Evolutionary conservation across 1,140 invertebrate species (phyloP).

Genomic region (Drosophila truncata): DNA sequence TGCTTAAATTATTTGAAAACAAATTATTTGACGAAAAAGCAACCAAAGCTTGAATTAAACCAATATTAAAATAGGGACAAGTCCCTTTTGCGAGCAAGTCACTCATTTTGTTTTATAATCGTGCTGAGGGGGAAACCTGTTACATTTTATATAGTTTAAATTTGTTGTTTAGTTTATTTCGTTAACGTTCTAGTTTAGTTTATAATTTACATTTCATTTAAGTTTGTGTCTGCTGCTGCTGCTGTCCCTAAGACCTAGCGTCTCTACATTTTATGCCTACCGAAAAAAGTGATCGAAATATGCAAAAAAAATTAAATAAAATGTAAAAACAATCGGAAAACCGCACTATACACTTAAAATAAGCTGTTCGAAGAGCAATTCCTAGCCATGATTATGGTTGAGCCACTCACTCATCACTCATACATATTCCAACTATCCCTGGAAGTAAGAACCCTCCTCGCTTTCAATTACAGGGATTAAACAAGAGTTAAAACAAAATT

Average conservation of each 20-base stretch:
- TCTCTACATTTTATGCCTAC: constrained; percentile 34
- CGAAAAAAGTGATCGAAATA: constrained; percentile 24
- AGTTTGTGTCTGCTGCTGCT: constrained; percentile 37
- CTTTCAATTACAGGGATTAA: constrained; percentile 16
- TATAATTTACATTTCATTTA: constrained; percentile 59
- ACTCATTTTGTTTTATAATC: constrained; percentile 20
- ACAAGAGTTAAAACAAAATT: constrained; percentile 53
- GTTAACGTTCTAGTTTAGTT: constrained; percentile 44
- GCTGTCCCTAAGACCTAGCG: constrained; percentile 42
- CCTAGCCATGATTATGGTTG: constrained; percentile 10
- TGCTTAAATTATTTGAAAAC: constrained; percentile 4
- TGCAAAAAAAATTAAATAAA: constrained; percentile 12
- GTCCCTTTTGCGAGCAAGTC: constrained; percentile 27
- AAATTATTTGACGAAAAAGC: constrained; percentile 1
- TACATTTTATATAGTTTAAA: constrained; percentile 41
- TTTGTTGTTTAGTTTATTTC: constrained; percentile 34
- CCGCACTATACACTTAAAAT: constrained; percentile 8
- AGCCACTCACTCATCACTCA: neutral
- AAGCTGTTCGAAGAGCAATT: constrained; percentile 9
- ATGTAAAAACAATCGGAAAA: constrained; percentile 36
- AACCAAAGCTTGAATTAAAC: constrained; percentile 28
- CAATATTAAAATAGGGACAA: constrained; percentile 19
- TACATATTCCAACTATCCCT: constrained; percentile 8
- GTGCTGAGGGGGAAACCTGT: constrained; percentile 63
- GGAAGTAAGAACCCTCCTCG: constrained; percentile 14